These are phyloP conservation scores for Ametastegia equiseti DNA, from an alignment of 2,888 invertebrate species.

Conservation along the genomic window DNA sequence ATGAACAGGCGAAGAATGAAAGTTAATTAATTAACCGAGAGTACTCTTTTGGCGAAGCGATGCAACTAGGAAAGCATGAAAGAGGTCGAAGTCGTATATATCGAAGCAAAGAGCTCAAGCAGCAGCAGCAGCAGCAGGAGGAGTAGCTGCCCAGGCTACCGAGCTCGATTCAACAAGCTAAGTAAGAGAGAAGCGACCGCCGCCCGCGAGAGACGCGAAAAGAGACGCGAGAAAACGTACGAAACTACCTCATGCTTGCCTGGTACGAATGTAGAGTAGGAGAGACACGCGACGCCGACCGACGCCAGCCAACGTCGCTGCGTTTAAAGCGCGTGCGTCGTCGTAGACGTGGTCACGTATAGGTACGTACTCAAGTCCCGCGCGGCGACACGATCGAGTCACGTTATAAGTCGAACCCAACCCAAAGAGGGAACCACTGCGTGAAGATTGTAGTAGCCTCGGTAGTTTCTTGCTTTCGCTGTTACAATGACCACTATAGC, in stretches of 20 bases:
- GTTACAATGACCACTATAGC: too few relatives aligned
- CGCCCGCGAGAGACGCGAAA: slow-evolving; percentile 17
- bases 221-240: slow-evolving; percentile 2
- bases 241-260: slow-evolving; percentile 29
- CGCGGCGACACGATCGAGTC: background rate
- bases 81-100: background rate
- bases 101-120: too few relatives aligned
- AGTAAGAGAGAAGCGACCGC: background rate
- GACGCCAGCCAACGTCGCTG: slow-evolving; percentile 33
- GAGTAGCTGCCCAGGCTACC: background rate
- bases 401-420: background rate
- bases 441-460: slow-evolving; percentile 11
- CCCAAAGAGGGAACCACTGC: background rate
- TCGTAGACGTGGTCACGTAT: background rate
- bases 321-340: slow-evolving; percentile 13
- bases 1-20: too few relatives aligned
- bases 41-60: slow-evolving; percentile 34
- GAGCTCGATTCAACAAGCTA: background rate
- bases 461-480: too few relatives aligned
- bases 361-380: background rate
- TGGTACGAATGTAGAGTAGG: slow-evolving; percentile 48
- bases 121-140: too few relatives aligned
- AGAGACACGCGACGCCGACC: slow-evolving; percentile 46
- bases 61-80: slow-evolving; percentile 32
- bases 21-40: slow-evolving; percentile 44